phyloP scores from a whole-genome alignment of 2,113 vertebrate genomes.

The Brachyhypopomus occidentalis region DNA sequence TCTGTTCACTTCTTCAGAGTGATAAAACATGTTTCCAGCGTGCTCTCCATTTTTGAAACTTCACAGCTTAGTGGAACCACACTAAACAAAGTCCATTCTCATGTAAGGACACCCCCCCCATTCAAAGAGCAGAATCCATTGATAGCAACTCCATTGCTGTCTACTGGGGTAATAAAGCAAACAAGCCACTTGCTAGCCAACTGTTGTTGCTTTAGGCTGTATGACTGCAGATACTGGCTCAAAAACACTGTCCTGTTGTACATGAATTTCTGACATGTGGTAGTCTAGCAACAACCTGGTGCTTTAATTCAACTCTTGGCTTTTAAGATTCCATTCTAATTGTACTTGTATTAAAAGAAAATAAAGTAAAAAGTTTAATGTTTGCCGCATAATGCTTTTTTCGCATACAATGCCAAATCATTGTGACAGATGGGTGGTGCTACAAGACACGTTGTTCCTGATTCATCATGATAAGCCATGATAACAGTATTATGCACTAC shows the following conservation, averaged over 20 bases:
- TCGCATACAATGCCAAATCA: not conserved
- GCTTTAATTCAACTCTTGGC: constrained; percentile 5
- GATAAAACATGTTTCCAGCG: not conserved
- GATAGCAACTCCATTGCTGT: constrained; percentile 20
- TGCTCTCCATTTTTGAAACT: not conserved
- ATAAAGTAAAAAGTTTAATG: not conserved
- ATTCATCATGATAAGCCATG: constrained; percentile 16
- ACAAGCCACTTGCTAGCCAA: constrained; percentile 15
- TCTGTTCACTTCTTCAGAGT: not conserved
- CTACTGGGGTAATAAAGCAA: constrained; percentile 22
- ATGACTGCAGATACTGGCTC: not conserved
- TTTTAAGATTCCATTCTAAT: not conserved
- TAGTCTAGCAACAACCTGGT: not conserved
- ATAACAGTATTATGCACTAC: not conserved
- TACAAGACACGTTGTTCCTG: not conserved
- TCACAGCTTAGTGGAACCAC: constrained; percentile 1
- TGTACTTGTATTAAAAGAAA: constrained; percentile 8
- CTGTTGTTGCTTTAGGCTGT: constrained; percentile 16
- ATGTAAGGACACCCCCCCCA: not conserved
- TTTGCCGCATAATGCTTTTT: not conserved
- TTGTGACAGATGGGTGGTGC: not conserved
- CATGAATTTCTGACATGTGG: constrained; percentile 26
- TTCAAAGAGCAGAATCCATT: constrained; percentile 29
- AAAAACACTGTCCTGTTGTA: not conserved
- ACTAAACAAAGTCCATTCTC: constrained; percentile 10